Base-by-base conservation (phyloP, 1,140 invertebrate species). In the Drosophila repletoides region DNA sequence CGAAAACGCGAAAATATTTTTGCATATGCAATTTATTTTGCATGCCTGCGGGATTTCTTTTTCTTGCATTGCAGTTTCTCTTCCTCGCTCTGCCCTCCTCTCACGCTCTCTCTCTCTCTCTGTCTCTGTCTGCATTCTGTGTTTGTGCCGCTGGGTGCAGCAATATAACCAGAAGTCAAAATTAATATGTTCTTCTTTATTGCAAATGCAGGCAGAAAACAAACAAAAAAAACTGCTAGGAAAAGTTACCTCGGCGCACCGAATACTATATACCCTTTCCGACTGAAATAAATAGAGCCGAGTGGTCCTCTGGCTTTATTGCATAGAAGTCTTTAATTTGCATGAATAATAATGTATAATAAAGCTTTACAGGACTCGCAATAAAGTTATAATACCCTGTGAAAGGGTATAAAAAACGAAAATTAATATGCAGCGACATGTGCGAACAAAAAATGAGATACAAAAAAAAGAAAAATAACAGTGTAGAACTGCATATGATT, bases 111-210 rank as follows among this genome's bases (percentile, higher is more conserved):
- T 10, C 10, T 12, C 40, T 14, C 0, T 9, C 14, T 0, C 5
- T 5, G 5, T 14, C 12, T 14, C 14, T 41, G n/a, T 36, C 4
- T 1, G 26, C 21, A 3, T 19, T 3, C 21, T 29, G 24, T 33
- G 24, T 36, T 28, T 46, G n/a, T n/a, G 21, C n/a, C n/a, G 60
- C 66, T 69, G 60, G 60, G 46, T 69, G 74, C 65, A 74, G 79
- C 79, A 77, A 81, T 71, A 83, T 71, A 83, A 74, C 74, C 79
- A 83, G 80, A 84, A 83, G 79, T 86, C 74, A 72, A 79, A 84
- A 84, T 84, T 84, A 84, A 84, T 86, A 84, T 84, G 80, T 86
- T 84, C 80, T 86, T 86, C 74, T 84, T 84, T 84, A 84, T 83
- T 70, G 79, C 79, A 73, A 84, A 86, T 72, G 74, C 71, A 79